Evolutionary conservation across 37 sponge, comb jelly and placozoan genomes (phyloP), one percentile per base, ranked within the genome.

Genomic region (Tethya wilhelma): DNA sequence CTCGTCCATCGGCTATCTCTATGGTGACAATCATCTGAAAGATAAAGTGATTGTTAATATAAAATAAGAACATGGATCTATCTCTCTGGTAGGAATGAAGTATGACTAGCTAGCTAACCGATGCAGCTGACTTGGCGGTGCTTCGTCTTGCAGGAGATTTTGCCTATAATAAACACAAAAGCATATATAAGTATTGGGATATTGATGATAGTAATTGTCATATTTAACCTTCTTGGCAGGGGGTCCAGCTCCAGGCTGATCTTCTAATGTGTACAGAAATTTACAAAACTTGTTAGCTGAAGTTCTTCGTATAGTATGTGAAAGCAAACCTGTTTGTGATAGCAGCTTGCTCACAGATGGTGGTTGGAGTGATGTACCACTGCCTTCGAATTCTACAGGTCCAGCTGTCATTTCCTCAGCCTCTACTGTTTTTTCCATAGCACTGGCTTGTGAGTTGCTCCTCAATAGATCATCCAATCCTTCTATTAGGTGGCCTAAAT

Each of bases 301-400:
- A n/a, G n/a, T n/a, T n/a, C n/a, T n/a, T n/a, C n/a, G n/a, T n/a
- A n/a, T n/a, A n/a, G n/a, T n/a, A n/a, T n/a, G n/a, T 49, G 53
- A 49, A 49, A 14, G 53, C 14, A 9, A 49, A 49, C 9, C 53
- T 14, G 9, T 49, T 14, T 49, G 53, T 49, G 74, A 34, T 32
- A 44, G 76, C 37, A 46, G 40, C 62, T 75, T 43, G 58, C 46
- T 75, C 62, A 59, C 40, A 26, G 62, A 39, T 40, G 40, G 76
- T 59, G 62, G 40, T 43, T 65, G 78, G 64, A 67, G 32, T 56
- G 17, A 55, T 45, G 67, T 67, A 31, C 49, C 56, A 36, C 32
- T 49, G n/a, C n/a, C n/a, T n/a, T n/a, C n/a, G n/a, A n/a, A n/a
- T n/a, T 11, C 63, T 26, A 26, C 63, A 11, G 19, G 25, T 26